Evolutionary conservation across 1,140 invertebrate species (phyloP).

Genomic region (Acromyrmex echinatior): DNA sequence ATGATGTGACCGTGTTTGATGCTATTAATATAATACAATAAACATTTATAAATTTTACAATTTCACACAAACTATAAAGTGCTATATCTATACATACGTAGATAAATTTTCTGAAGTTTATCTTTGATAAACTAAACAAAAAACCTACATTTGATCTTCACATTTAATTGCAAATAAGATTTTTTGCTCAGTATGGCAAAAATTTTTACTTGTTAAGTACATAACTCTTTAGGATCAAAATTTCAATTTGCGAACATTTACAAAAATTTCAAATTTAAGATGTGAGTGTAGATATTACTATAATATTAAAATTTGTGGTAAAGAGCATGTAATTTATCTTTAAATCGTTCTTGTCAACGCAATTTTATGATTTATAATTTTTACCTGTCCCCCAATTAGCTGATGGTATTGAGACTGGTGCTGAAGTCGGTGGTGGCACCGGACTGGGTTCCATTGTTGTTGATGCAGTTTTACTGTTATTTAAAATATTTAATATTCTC

Average conservation of each 20-base stretch:
- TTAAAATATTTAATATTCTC: constrained; percentile 94
- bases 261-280: background rate
- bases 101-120: background rate
- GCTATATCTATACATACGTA: too few species aligned
- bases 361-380: constrained; percentile 39
- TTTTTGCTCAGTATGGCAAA: background rate
- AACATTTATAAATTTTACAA: constrained; percentile 62
- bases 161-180: background rate
- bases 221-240: background rate
- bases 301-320: background rate
- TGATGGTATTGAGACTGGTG: constrained; percentile 77
- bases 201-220: background rate
- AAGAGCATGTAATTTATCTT: background rate
- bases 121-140: background rate
- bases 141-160: background rate
- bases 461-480: constrained; percentile 85
- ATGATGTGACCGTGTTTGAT: constrained; percentile 73
- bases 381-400: constrained; percentile 80
- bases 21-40: constrained; percentile 76
- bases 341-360: background rate
- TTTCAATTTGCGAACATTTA: background rate
- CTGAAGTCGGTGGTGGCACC: constrained; percentile 81
- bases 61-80: constrained; percentile 7
- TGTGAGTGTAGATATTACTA: background rate
- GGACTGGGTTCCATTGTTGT: constrained; percentile 74